Conservation (phyloP, 2,113 vertebrate species). For the Synodontis membranacea region DNA sequence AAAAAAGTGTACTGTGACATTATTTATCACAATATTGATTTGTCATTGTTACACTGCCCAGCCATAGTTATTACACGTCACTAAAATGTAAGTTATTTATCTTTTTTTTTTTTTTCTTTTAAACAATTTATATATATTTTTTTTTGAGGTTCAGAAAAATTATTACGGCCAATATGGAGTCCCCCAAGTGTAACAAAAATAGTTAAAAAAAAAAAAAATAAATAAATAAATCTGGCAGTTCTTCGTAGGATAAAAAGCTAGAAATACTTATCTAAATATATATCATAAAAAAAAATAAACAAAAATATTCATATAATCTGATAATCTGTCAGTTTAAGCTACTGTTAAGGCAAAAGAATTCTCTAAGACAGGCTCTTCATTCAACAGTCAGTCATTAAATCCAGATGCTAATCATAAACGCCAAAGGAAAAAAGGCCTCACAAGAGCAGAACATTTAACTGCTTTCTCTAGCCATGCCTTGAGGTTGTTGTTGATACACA, state of each 20-base stretch:
- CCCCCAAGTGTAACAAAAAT: neutral
- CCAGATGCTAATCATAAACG: slow-evolving; percentile 21
- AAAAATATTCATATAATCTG: neutral
- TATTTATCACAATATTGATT: neutral
- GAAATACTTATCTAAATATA: neutral
- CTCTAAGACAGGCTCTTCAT: neutral
- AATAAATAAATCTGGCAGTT: neutral
- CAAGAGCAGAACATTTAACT: slow-evolving; percentile 3
- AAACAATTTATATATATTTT: too few species aligned
- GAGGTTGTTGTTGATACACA: slow-evolving; percentile 11
- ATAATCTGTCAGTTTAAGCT: neutral
- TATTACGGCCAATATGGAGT: neutral
- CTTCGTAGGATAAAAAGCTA: neutral
- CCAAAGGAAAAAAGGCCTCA: neutral
- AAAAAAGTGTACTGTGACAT: neutral
- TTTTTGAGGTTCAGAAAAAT: neutral
- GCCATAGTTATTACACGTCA: neutral
- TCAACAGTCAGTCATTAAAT: slow-evolving; percentile 4
- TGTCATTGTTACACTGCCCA: neutral
- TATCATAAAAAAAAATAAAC: neutral
- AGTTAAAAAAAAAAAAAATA: too few species aligned
- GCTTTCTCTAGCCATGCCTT: neutral
- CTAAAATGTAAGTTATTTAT: neutral
- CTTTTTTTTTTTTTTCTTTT: neutral
- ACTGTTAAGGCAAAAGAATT: neutral